Evolutionary conservation across 2,888 invertebrate genomes (phyloP), one percentile per base, ranked within the genome.

Genomic region (Calephelis perditalis): DNA sequence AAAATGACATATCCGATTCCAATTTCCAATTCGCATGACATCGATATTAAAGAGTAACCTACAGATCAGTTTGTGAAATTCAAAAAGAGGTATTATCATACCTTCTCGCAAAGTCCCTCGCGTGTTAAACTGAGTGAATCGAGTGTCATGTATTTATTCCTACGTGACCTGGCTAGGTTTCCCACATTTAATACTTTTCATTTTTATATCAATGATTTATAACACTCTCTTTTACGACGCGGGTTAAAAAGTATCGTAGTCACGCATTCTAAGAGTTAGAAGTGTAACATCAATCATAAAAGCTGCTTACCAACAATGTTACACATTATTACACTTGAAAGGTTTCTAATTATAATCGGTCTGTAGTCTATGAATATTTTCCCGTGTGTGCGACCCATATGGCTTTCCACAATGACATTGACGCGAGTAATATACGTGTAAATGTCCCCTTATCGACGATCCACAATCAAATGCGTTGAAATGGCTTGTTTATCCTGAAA

Each of bases 391-490:
- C 35, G 52, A 11, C 52, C 52, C 52, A 54, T 11, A 54, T 54
- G 52, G 52, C 52, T 54, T 54, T 54, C 52, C 52, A 54, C 52
- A 54, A n/a, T 54, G 52, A 54, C 36, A 36, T 54, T 54, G 54
- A 54, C 54, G 36, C 54, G 36, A 54, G 54, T 54, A 54, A 54
- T 54, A 54, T 54, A 54, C 54, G 54, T 54, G 36, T 54, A 54
- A 54, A 54, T 54, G 54, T 9, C 7, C 54, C 36, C 54, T 54
- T 54, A 54, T 54, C 54, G 54, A 54, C 54, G 26, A 54, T 11
- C 54, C 54, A 54, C 54, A 54, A 54, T 54, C 52, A 54, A 54
- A 54, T 36, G 36, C 52, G 52, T 54, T 54, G 52, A 54, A 54
- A 54, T 54, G 52, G 52, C 52, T 54, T 54, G 52, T 54, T 54